These are phyloP conservation scores for Salpingus planirostris DNA, from an alignment of 2,888 invertebrate genomes.

Conservation along the genomic window DNA sequence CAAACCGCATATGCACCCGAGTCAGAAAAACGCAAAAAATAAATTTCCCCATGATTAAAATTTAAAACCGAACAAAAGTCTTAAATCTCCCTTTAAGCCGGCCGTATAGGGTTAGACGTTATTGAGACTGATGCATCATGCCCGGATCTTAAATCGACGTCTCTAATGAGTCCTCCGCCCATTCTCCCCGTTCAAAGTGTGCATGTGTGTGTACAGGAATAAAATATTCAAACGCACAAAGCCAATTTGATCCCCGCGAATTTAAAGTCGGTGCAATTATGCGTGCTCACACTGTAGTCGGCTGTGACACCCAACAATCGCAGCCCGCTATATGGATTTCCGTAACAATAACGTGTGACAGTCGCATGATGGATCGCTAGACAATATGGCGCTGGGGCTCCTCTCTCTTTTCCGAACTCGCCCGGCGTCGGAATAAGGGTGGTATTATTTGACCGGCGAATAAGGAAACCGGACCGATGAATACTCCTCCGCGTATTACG, in stretches of 20 bases:
- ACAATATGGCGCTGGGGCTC: constrained; percentile 35
- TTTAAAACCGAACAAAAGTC: too few relatives aligned
- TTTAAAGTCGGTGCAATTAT: constrained; percentile 41
- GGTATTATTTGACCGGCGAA: constrained; percentile 27
- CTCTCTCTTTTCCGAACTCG: too few relatives aligned
- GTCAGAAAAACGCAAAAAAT: too few relatives aligned
- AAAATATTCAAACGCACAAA: constrained; percentile 42
- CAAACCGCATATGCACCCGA: too few relatives aligned
- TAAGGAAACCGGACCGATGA: constrained; percentile 10
- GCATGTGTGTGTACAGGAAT: constrained; percentile 20
- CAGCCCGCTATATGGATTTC: constrained; percentile 37
- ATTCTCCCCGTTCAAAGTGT: not conserved
- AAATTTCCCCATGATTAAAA: too few relatives aligned
- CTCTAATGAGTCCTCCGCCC: not conserved
- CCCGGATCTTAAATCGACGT: too few relatives aligned
- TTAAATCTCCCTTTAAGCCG: too few relatives aligned
- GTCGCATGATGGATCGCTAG: constrained; percentile 42
- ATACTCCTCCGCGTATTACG: too few relatives aligned
- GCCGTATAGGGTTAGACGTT: too few relatives aligned
- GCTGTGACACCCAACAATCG: constrained; percentile 34
- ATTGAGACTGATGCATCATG: too few relatives aligned
- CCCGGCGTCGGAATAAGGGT: constrained; percentile 25
- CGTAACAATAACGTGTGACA: constrained; percentile 42
- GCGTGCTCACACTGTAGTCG: constrained; percentile 37
- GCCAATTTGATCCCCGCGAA: constrained; percentile 37